phyloP scores from a whole-genome alignment of 35 echinoderm and acorn worm genomes.

The Strongylocentrotus purpuratus region DNA sequence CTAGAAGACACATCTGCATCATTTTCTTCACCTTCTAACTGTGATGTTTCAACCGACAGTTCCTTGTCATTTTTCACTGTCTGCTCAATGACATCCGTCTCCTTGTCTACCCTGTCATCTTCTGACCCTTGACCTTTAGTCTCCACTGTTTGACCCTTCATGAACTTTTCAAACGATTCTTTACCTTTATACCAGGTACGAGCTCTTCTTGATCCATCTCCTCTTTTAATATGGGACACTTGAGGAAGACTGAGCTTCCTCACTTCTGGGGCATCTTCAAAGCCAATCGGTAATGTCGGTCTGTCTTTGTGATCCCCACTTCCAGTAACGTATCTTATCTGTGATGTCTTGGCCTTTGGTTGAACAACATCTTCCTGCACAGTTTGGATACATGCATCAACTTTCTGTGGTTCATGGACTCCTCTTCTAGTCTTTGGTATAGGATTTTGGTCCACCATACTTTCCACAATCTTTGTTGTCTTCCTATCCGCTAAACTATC shows the following conservation, averaged over 20 bases:
- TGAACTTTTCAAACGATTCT: conserved; percentile 56
- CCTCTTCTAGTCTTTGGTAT: background rate
- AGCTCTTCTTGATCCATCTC: background rate
- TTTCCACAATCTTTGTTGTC: background rate
- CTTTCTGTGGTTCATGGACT: background rate
- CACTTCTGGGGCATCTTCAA: conserved; percentile 45
- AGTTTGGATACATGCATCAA: background rate
- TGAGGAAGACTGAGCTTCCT: background rate
- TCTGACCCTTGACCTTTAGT: background rate
- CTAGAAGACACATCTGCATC: no score
- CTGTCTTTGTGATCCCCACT: conserved; percentile 10
- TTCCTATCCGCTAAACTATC: background rate
- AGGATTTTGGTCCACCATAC: background rate
- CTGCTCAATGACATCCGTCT: background rate
- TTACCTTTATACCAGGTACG: conserved; percentile 64
- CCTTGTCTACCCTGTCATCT: background rate
- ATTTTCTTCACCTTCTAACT: no score
- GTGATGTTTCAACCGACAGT: no score
- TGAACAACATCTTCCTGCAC: background rate
- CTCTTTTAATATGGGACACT: background rate
- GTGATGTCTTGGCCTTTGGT: background rate
- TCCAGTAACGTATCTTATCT: background rate
- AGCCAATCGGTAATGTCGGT: conserved; percentile 18
- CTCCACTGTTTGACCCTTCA: background rate
- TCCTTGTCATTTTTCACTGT: background rate